Evolutionary conservation across 1,140 invertebrate species (phyloP).

Genomic region (Lamellibrachia luymesi): DNA sequence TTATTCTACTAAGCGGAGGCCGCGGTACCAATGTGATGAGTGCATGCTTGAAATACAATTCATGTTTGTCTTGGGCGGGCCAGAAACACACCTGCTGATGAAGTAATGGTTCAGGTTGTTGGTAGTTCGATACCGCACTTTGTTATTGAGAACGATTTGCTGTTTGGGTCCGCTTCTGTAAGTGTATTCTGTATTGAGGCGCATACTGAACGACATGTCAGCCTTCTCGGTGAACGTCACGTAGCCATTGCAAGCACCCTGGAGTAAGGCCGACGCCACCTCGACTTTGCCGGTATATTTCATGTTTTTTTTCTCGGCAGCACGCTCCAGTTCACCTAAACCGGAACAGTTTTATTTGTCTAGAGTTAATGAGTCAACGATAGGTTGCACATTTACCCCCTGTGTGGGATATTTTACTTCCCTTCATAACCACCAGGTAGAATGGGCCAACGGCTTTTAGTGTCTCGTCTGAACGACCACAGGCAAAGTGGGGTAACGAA

Average conservation of each 20-base stretch:
- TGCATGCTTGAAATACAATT: neutral
- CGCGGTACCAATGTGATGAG: neutral
- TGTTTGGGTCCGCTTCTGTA: constrained; percentile 14
- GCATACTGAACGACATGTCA: constrained; percentile 25
- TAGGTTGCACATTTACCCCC: too few relatives aligned
- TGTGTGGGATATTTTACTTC: too few relatives aligned
- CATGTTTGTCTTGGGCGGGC: neutral
- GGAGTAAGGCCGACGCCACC: neutral
- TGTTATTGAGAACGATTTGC: constrained; percentile 26
- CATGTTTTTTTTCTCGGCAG: neutral
- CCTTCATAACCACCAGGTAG: too few relatives aligned
- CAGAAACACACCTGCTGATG: constrained; percentile 35
- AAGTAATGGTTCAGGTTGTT: constrained; percentile 34
- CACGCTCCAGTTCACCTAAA: neutral
- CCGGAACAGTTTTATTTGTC: too few relatives aligned
- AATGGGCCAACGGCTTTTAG: too few relatives aligned
- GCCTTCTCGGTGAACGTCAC: neutral
- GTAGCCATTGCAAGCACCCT: constrained; percentile 3
- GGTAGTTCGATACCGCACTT: constrained; percentile 35
- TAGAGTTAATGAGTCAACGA: too few relatives aligned
- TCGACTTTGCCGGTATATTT: neutral
- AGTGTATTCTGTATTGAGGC: constrained; percentile 36
- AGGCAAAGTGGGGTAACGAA: too few relatives aligned
- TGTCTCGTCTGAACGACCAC: too few relatives aligned
- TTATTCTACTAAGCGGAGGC: too few relatives aligned